These are phyloP conservation scores for Ichneumon xanthorius DNA, from an alignment of 2,888 invertebrate genomes.

Conservation along the genomic window DNA sequence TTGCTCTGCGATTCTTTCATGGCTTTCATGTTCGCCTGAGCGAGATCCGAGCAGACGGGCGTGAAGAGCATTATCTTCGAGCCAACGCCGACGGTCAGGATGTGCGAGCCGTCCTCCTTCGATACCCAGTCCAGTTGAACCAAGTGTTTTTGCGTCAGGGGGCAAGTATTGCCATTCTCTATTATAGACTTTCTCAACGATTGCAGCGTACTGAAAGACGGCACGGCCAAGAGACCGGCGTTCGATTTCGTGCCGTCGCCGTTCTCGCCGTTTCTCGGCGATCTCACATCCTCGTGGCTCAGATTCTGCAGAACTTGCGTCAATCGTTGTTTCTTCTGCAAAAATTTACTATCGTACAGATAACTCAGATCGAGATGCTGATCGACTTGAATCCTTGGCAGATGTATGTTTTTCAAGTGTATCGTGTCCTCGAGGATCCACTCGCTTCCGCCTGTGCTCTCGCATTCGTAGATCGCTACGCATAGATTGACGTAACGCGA, in stretches of 20 bases:
- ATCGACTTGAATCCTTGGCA: conserved; percentile 93
- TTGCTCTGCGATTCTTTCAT: conserved; percentile 95
- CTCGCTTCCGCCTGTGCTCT: conserved; percentile 97
- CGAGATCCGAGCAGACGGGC: conserved; percentile 96
- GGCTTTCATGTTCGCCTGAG: conserved; percentile 96
- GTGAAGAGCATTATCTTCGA: conserved; percentile 97
- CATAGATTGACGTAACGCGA: conserved; percentile 95
- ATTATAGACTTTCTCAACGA: conserved; percentile 95
- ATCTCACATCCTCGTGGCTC: conserved; percentile 91
- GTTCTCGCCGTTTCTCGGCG: conserved; percentile 84
- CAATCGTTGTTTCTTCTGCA: conserved; percentile 93
- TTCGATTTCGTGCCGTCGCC: conserved; percentile 49
- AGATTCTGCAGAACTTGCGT: conserved; percentile 94
- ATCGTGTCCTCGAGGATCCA: conserved; percentile 99
- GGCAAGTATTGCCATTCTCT: conserved; percentile 96
- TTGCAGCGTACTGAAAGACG: conserved; percentile 95
- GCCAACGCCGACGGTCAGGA: conserved; percentile 98
- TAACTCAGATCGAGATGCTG: conserved; percentile 94
- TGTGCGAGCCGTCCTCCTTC: conserved; percentile 99
- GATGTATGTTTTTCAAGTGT: conserved; percentile 95
- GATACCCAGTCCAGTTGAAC: conserved; percentile 99
- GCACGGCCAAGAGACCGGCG: conserved; percentile 91
- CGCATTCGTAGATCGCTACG: conserved; percentile 99
- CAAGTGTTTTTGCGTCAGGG: conserved; percentile 95
- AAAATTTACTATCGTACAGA: conserved; percentile 91